Evolutionary conservation across 2,888 invertebrate genomes (phyloP), one percentile per base, ranked within the genome.

Genomic region (Odontocolon sp.): DNA sequence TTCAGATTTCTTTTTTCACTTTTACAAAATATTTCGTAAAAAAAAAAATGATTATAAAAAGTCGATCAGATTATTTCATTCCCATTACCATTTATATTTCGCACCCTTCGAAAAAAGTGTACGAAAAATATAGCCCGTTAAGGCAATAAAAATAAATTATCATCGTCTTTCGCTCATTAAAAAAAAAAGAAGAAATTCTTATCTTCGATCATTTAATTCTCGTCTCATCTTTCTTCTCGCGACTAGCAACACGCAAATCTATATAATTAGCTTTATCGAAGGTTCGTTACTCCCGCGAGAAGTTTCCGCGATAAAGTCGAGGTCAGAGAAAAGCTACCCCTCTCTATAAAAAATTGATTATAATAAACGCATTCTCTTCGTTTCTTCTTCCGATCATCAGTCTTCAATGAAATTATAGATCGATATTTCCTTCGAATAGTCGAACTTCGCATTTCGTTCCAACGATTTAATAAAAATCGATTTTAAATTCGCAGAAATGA

Each of bases 251-350:
- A n/a, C 21, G 2, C 11, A 11, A 4, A 8, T n/a, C n/a, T n/a
- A n/a, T n/a, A n/a, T n/a, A n/a, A n/a, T n/a, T 45, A 3, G 28
- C 42, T 59, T 59, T 42, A 59, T 63, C 63, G n/a, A 3, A 9
- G 40, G 63, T 63, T 63, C 63, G 33, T 63, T 50, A 52, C 52
- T 63, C 63, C 64, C 21, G 18, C 11, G 6, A 3, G 6, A 8
- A 23, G 72, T 63, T 56, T 14, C 26, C 16, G 31, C 11, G 59
- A 59, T 59, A 59, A 66, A 52, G 31, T 28, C 3, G 68, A 67
- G 67, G 70, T 67, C 67, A 71, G 61, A 56, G 56, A n/a, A 11
- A 28, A 33, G 16, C 14, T 61, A 33, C 28, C 11, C 33, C 21
- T 31, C 40, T 6, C 11, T 8, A 8, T 16, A 45, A 40, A 21